phyloP scores from a whole-genome alignment of 2,113 vertebrate genomes.

The Xerus inauris region DNA sequence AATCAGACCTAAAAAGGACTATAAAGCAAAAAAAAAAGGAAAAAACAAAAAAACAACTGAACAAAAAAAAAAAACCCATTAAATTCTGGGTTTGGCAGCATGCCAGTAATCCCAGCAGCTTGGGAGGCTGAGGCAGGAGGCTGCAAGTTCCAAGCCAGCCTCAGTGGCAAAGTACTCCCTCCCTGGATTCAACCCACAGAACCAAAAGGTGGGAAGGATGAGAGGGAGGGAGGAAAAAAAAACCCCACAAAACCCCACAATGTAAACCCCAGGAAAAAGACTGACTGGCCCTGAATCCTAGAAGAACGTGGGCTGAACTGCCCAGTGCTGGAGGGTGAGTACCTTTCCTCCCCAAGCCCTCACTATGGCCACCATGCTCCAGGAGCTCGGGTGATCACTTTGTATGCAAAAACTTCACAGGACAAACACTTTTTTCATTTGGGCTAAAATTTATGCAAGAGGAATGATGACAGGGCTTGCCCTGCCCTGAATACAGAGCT shows the following conservation, averaged over 20 bases:
- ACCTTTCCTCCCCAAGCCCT: background rate
- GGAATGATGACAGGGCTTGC: background rate
- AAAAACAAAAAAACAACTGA: no score
- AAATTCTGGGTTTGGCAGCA: no score
- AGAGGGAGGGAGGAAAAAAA: no score
- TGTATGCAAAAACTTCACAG: background rate
- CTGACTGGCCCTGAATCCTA: background rate
- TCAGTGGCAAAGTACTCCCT: no score
- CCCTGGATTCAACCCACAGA: no score
- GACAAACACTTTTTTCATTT: background rate
- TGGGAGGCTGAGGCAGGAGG: no score
- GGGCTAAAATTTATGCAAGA: background rate
- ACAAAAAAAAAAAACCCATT: background rate
- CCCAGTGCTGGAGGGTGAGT: background rate
- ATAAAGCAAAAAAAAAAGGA: background rate
- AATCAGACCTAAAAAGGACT: background rate
- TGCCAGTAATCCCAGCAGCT: no score
- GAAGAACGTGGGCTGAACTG: background rate
- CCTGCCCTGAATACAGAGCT: fast-evolving
- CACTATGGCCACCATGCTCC: background rate
- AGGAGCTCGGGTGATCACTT: background rate
- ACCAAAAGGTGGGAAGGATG: no score
- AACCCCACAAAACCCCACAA: no score
- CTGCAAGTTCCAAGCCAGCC: no score
- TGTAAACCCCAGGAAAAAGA: background rate